These are phyloP conservation scores for Amblyornis subalaris DNA, from an alignment of 2,113 vertebrate genomes.

Conservation along the genomic window DNA sequence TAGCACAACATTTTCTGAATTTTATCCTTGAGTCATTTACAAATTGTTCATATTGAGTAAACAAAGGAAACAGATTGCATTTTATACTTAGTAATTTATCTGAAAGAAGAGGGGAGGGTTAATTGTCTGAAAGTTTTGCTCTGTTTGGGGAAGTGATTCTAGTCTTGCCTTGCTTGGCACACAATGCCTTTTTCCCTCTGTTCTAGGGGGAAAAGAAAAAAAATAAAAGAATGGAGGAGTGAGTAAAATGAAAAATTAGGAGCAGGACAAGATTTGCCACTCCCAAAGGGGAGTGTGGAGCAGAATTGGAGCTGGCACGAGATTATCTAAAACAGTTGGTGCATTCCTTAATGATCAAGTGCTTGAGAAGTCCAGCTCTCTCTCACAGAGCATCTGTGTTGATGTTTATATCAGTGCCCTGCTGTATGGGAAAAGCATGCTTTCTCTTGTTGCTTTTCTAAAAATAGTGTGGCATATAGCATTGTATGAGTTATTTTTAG, in stretches of 20 bases:
- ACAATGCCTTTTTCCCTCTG: constrained; percentile 75
- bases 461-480: constrained; percentile 77
- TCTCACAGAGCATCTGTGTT: constrained; percentile 89
- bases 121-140: constrained; percentile 80
- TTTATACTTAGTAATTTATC: constrained; percentile 85
- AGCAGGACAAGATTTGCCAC: constrained; percentile 77
- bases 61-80: constrained; percentile 85
- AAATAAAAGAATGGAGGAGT: constrained; percentile 74
- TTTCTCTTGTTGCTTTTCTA: constrained; percentile 77
- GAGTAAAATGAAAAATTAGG: constrained; percentile 78
- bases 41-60: constrained; percentile 86
- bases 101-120: constrained; percentile 83
- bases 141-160: constrained; percentile 86
- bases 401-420: constrained; percentile 79
- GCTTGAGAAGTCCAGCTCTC: constrained; percentile 80
- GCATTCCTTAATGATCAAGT: constrained; percentile 99
- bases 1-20: constrained; percentile 84
- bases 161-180: constrained; percentile 84
- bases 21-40: constrained; percentile 85
- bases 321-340: constrained; percentile 98
- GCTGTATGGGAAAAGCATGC: constrained; percentile 81
- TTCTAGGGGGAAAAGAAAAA: constrained; percentile 33
- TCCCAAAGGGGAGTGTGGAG: constrained; percentile 86
- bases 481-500: constrained; percentile 79
- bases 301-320: constrained; percentile 93